Base-by-base conservation (phyloP, 1,140 invertebrate species). In the Drosophila erecta region DNA sequence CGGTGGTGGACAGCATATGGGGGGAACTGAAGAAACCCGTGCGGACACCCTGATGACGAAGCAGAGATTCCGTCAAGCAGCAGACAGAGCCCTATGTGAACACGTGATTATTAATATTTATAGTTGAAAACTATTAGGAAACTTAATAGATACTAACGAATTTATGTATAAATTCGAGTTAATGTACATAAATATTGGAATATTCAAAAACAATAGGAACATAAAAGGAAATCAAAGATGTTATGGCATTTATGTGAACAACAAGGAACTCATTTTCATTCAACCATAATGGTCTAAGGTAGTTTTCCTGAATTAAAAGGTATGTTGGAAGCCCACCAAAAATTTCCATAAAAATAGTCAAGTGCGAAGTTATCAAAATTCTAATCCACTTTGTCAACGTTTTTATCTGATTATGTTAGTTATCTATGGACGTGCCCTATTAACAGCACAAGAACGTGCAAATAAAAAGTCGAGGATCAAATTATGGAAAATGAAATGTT, bases 11-110 rank as follows among this genome's bases (percentile, higher is more conserved):
- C 7, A 99, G 93, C 15, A 99, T 92, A 93, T 99, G 99, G 2
- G 99, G 99, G 0, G 98, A 99, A 40, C 97, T 98, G 92, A 95
- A 99, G 87, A 99, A 98, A 3, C 99, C 99, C 0, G 98, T 99
- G 80, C 94, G 96, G 79, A 95, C 96, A 1, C 98, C 98, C 90
- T 97, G 95, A 2, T 95, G 90, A 0, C 97, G 94, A 12, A 99
- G 93, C 75, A 99, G 97, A 0, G 96, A 95, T 91, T 99, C 99
- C 50, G 95, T 95, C 91, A 97, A 96, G 0, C 98, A 98, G 92
- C 98, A 98, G 0, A 98, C 99, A 14, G 98, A 98, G 17, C 96
- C 96, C 94, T 94, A 49, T 27, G n/a, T 11, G 4, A 7, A 4
- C 15, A 5, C 15, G 11, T 15, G 4, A 17, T 15, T 8, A 27